Base-by-base conservation (phyloP, 1,140 invertebrate genomes). In the Trachymyrmex septentrionalis region DNA sequence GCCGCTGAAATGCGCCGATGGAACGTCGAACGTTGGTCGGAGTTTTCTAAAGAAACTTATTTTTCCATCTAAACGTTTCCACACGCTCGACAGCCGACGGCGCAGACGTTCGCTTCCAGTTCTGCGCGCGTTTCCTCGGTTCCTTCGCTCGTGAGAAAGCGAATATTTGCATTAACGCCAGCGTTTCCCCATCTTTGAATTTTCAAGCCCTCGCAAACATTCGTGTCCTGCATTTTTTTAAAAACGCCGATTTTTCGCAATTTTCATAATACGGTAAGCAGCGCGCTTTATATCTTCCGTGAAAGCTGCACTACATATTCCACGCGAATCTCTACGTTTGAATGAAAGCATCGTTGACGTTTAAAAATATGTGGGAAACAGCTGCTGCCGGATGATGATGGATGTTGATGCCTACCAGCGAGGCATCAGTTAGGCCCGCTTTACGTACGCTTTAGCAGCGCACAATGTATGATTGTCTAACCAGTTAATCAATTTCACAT, bases 401-500 rank as follows among this genome's bases (percentile, higher is more conserved):
- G 63, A 90, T 69, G 48, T 48, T 61, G 50, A 87, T 84, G 53
- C 12, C 67, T 69, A 38, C 71, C 66, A 55, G 53, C 72, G 12
- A 44, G 75, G 55, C 10, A 19, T 14, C 80, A 59, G 72, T 80
- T 90, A 66, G 71, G 38, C 16, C 21, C 69, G 84, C 77, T 86
- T 91, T 90, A 78, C 89, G 66, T 82, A 71, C 88, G 59, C 77
- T 91, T 88, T 86, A 91, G 80, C 81, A 14, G 50, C 77, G 66
- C 19, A 78, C 71, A 63, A 73, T 69, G 85, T 85, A 81, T 27
- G 80, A 55, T 87, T 82, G 80, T 88, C 87, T 72, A 75, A 85
- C 87, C 87, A 77, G 89, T 91, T 91, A 91, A 91, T 91, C 90
- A 87, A 91, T 91, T 90, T 91, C 90, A 91, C 87, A 86, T 91